Percentiles rank a stretch among this genome's conserved stretches.
Evolutionary conservation across 1,140 invertebrate species (phyloP).

Genomic region (Stegodyphus dumicola): DNA sequence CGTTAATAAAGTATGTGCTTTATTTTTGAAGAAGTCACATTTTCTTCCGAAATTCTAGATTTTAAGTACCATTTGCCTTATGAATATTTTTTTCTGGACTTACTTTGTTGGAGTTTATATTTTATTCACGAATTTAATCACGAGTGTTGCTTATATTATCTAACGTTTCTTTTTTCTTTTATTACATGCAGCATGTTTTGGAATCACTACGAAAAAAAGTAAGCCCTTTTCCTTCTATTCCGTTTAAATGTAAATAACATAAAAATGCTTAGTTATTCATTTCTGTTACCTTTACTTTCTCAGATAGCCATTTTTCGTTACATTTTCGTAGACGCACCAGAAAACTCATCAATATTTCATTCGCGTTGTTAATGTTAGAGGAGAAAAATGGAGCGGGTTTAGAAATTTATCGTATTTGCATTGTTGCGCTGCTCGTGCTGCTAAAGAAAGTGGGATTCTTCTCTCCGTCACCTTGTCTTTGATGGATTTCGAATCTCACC

Average conservation of each 20-base stretch:
- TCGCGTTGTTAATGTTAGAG: conserved; percentile 23
- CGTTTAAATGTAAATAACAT: conserved; percentile 3
- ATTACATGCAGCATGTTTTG: conserved; percentile 57
- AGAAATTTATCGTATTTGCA: not conserved
- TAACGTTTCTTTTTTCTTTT: not conserved
- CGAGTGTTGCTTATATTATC: not conserved
- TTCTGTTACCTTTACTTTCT: conserved; percentile 1
- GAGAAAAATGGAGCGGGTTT: not conserved
- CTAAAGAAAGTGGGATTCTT: too few species aligned
- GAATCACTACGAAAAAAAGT: conserved; percentile 59
- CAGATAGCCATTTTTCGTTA: conserved; percentile 10
- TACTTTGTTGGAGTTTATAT: not conserved
- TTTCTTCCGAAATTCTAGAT: too few species aligned
- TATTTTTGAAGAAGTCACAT: too few species aligned
- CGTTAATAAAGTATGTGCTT: too few species aligned
- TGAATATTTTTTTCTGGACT: too few species aligned
- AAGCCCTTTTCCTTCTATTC: conserved; percentile 2
- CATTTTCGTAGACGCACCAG: conserved; percentile 20
- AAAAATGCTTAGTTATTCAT: conserved; percentile 34
- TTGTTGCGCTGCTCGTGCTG: not conserved
- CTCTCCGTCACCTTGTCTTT: not conserved
- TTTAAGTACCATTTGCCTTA: too few species aligned
- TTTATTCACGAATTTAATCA: conserved; percentile 51
- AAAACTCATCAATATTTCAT: conserved; percentile 41
- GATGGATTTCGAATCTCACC: conserved; percentile 39